Percentiles rank a stretch among this genome's conserved stretches.
phyloP scores from a whole-genome alignment of 2,888 invertebrate genomes.

The Tuberolachnus salignus region DNA sequence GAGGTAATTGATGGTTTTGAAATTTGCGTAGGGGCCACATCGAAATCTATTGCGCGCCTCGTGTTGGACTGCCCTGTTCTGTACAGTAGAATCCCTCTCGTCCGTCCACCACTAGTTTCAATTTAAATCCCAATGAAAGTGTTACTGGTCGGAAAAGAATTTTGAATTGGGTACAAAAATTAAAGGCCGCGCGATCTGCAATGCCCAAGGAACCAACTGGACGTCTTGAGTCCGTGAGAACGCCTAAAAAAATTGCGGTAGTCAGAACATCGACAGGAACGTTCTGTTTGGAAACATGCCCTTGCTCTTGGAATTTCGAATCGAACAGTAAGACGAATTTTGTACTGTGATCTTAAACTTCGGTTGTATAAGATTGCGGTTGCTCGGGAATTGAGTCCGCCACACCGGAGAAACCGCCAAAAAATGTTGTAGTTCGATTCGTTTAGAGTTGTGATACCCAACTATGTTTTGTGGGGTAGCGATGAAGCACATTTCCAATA shows the following conservation, averaged over 20 bases:
- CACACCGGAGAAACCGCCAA: not conserved
- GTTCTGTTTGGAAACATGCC: not conserved
- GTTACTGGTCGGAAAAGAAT: not conserved
- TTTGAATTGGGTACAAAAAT: not conserved
- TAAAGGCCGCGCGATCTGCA: not conserved
- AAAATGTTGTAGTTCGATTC: not conserved
- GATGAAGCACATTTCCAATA: conserved; percentile 1
- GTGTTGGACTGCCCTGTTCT: too few relatives aligned
- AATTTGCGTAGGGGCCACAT: too few relatives aligned
- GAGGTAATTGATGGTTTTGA: too few relatives aligned
- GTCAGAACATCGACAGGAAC: not conserved
- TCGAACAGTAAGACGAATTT: not conserved
- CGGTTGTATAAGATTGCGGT: not conserved
- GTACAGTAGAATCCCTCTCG: too few relatives aligned
- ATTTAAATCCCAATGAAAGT: not conserved
- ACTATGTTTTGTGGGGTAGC: not conserved
- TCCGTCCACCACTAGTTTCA: not conserved
- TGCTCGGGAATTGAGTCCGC: not conserved
- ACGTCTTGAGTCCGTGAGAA: conserved; percentile 5
- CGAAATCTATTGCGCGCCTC: too few relatives aligned
- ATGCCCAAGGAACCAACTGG: not conserved
- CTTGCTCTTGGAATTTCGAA: not conserved
- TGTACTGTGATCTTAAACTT: not conserved
- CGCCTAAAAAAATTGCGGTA: not conserved
- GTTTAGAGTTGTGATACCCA: not conserved